These are phyloP conservation scores for Clepsis dumicolana DNA, from an alignment of 2,888 invertebrate genomes.

Conservation along the genomic window DNA sequence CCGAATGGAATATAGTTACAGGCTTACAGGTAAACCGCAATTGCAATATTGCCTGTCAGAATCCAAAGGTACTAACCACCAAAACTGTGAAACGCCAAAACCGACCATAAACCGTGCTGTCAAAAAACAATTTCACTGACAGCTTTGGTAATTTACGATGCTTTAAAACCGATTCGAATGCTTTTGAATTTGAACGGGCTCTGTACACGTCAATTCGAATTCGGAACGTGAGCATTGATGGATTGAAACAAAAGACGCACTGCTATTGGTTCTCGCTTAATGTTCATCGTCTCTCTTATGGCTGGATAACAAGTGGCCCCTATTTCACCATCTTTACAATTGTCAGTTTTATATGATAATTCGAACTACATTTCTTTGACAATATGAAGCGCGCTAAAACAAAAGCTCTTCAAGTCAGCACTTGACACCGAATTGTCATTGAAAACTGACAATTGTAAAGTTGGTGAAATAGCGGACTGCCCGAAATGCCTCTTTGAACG, in stretches of 20 bases:
- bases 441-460: too few species aligned
- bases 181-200: neutral
- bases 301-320: too few species aligned
- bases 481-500: too few species aligned
- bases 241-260: constrained; percentile 9
- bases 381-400: too few species aligned
- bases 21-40: neutral
- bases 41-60: neutral
- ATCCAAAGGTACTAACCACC: neutral
- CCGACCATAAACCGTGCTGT: neutral
- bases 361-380: too few species aligned
- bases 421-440: too few species aligned
- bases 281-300: neutral
- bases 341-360: too few species aligned
- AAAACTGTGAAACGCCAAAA: neutral
- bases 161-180: neutral
- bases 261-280: neutral
- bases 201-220: constrained; percentile 1
- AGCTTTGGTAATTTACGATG: neutral
- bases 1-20: neutral
- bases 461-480: too few species aligned
- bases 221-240: constrained; percentile 8
- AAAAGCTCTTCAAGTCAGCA: too few species aligned
- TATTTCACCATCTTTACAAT: too few species aligned
- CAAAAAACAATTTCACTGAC: neutral